These are phyloP conservation scores for Elgonia sp. DNA, from an alignment of 2,888 invertebrate genomes.

Conservation along the genomic window DNA sequence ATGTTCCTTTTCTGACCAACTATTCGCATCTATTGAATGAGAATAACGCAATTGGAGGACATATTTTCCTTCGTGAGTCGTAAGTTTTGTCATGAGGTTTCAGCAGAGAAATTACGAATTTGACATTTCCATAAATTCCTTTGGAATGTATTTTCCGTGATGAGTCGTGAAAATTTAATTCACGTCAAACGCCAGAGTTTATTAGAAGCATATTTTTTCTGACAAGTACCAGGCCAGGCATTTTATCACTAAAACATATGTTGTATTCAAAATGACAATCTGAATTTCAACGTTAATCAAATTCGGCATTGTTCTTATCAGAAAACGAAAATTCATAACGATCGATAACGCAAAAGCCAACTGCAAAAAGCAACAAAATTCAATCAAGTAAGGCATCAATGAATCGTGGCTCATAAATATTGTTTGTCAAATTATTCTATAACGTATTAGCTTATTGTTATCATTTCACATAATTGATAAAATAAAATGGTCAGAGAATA, in stretches of 20 bases:
- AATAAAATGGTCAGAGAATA: too few species aligned
- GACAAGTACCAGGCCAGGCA: not conserved
- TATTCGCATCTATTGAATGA: slow-evolving; percentile 25
- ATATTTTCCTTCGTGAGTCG: slow-evolving; percentile 8
- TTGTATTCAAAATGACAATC: slow-evolving; percentile 16
- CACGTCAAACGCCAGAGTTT: slow-evolving; percentile 37
- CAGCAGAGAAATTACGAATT: slow-evolving; percentile 20
- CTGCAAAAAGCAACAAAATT: too few species aligned
- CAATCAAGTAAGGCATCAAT: too few species aligned
- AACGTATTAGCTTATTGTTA: too few species aligned
- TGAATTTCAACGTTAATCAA: slow-evolving; percentile 12
- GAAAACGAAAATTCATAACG: slow-evolving; percentile 12
- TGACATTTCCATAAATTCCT: slow-evolving; percentile 30
- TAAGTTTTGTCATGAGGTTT: slow-evolving; percentile 21
- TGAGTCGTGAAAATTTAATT: slow-evolving; percentile 38
- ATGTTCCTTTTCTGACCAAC: slow-evolving; percentile 1
- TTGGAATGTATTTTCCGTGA: slow-evolving; percentile 24
- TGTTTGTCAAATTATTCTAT: too few species aligned
- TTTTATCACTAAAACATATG: slow-evolving; percentile 16
- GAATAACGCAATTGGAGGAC: slow-evolving; percentile 1
- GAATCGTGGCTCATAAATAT: too few species aligned
- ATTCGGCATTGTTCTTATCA: not conserved
- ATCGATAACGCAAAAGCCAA: slow-evolving; percentile 4
- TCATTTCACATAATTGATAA: too few species aligned
- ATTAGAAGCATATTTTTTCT: slow-evolving; percentile 31